Conservation (phyloP, 1,140 invertebrate genomes). For the Helicoverpa zea region DNA sequence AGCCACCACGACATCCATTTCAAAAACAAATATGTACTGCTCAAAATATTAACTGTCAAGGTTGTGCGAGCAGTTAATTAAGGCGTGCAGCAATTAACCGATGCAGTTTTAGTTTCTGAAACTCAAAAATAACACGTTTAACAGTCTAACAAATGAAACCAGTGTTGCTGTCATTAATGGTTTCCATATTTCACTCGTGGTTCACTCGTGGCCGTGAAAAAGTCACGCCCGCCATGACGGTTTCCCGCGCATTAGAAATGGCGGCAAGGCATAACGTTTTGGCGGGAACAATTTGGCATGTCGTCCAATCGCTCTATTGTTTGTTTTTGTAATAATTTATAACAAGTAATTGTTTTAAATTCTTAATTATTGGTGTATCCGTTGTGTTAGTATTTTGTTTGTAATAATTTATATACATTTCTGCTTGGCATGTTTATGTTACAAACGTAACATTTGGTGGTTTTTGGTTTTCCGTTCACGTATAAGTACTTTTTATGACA, state of each 20-base stretch:
- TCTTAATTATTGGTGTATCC: slow-evolving; percentile 23
- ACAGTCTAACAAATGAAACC: slow-evolving; percentile 18
- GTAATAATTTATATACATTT: background rate
- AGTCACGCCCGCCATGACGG: slow-evolving; percentile 38
- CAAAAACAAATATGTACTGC: background rate
- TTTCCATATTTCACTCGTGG: slow-evolving; percentile 39
- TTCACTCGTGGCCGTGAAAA: slow-evolving; percentile 46
- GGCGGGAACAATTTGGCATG: slow-evolving; percentile 36
- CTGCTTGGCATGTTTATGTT: background rate
- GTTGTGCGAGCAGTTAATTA: slow-evolving; percentile 22
- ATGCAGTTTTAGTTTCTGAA: slow-evolving; percentile 11
- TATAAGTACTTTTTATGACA: no score
- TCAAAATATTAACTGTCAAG: slow-evolving; percentile 25
- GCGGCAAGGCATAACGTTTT: slow-evolving; percentile 6
- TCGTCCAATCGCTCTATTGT: slow-evolving; percentile 2
- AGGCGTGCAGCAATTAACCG: slow-evolving; percentile 6
- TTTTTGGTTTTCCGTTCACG: no score
- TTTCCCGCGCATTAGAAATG: slow-evolving; percentile 39
- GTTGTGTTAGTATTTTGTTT: background rate
- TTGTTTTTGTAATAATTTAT: background rate
- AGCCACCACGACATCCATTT: no score
- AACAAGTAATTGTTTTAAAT: slow-evolving; percentile 20
- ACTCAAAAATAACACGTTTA: slow-evolving; percentile 30
- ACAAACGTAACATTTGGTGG: no score
- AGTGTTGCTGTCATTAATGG: slow-evolving; percentile 40